These are phyloP conservation scores for Rhodophaea formosa DNA, from an alignment of 2,888 invertebrate genomes.

Conservation along the genomic window DNA sequence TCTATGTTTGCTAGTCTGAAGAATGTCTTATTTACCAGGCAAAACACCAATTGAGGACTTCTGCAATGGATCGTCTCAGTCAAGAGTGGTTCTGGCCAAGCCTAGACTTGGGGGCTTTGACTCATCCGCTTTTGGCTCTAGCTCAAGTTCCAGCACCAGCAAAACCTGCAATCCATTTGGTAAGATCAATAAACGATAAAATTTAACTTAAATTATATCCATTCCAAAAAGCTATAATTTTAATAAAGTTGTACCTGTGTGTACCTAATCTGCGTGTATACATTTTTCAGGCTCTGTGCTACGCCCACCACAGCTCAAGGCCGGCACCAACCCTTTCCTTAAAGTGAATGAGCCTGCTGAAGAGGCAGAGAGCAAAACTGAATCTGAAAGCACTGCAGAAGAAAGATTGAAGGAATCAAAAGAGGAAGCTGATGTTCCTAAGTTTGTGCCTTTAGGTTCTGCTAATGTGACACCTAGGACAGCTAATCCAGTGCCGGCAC, in stretches of 20 bases:
- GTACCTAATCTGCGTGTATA: background rate
- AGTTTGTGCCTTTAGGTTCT: conserved; percentile 73
- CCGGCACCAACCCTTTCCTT: conserved; percentile 62
- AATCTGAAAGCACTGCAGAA: conserved; percentile 37
- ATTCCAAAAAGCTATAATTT: too few species aligned
- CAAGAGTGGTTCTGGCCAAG: conserved; percentile 69
- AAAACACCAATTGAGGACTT: conserved; percentile 63
- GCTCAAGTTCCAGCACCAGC: conserved; percentile 62
- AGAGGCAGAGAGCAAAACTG: conserved; percentile 43
- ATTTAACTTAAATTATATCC: too few species aligned
- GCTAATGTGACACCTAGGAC: conserved; percentile 54
- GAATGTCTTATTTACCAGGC: conserved; percentile 36
- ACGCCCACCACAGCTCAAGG: conserved; percentile 70
- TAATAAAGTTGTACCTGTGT: too few species aligned
- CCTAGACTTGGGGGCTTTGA: conserved; percentile 72
- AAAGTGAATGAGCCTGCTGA: conserved; percentile 47
- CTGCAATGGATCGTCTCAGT: conserved; percentile 64
- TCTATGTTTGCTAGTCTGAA: too few species aligned
- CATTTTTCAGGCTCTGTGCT: conserved; percentile 61
- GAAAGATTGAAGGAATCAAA: conserved; percentile 54
- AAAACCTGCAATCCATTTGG: conserved; percentile 67
- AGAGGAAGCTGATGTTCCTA: conserved; percentile 60
- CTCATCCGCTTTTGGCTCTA: conserved; percentile 59
- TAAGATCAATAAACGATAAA: conserved; percentile 31
- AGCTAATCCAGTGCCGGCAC: conserved; percentile 76